Percentiles rank a stretch among this genome's conserved stretches.
These are phyloP conservation scores for Tineola bisselliella DNA, from an alignment of 2,888 invertebrate genomes.

Conservation along the genomic window DNA sequence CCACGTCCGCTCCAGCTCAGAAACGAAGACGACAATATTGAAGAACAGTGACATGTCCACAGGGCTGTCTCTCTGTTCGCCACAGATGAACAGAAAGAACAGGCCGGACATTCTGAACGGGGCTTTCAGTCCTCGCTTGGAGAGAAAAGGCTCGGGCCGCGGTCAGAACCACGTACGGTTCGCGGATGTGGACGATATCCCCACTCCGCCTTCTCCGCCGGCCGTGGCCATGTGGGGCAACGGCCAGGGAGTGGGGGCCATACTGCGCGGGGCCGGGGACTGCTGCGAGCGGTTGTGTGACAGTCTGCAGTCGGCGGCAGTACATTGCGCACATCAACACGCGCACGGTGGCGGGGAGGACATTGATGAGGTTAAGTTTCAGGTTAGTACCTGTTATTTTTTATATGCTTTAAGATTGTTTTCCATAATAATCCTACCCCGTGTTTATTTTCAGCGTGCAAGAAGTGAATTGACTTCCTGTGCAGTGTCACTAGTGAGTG, in stretches of 20 bases:
- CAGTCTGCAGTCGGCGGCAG: slow-evolving; percentile 60
- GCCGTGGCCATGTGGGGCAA: slow-evolving; percentile 59
- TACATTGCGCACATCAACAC: slow-evolving; percentile 77
- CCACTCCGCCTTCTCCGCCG: slow-evolving; percentile 58
- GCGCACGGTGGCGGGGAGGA: slow-evolving; percentile 78
- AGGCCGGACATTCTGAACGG: slow-evolving; percentile 54
- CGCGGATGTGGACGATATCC: slow-evolving; percentile 54
- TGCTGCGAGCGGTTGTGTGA: slow-evolving; percentile 68
- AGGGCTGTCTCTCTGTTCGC: slow-evolving; percentile 61
- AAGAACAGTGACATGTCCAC: slow-evolving; percentile 56
- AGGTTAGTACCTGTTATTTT: slow-evolving; percentile 68
- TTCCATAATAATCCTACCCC: too few species aligned
- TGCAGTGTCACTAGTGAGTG: slow-evolving; percentile 82
- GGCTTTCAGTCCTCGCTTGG: slow-evolving; percentile 53
- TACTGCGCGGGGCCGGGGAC: slow-evolving; percentile 76
- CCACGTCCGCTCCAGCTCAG: slow-evolving; percentile 56
- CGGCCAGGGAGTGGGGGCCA: slow-evolving; percentile 68
- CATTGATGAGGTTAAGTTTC: slow-evolving; percentile 81
- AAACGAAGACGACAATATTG: slow-evolving; percentile 56
- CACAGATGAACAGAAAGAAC: slow-evolving; percentile 63
- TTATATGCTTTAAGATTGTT: too few species aligned
- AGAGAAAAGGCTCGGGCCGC: slow-evolving; percentile 40
- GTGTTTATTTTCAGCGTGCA: slow-evolving; percentile 56
- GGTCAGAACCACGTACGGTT: slow-evolving; percentile 58
- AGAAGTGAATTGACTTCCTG: slow-evolving; percentile 83